Percentiles rank a stretch among this genome's conserved stretches.
Evolutionary conservation across 1,140 invertebrate species (phyloP).

Genomic region (Hyphantria cunea): DNA sequence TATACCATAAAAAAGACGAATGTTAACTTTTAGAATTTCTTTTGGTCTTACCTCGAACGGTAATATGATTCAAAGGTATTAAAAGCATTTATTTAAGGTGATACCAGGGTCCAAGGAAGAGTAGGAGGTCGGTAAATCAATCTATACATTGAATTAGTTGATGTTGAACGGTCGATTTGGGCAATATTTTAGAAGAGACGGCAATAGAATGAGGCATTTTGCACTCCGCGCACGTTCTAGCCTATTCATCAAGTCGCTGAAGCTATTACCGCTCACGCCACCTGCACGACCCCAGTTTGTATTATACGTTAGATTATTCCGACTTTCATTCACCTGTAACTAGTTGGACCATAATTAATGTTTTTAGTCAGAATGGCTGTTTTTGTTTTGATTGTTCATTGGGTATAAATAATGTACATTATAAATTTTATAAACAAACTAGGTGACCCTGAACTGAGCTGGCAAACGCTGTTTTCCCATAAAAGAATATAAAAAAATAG

Average conservation of each 20-base stretch:
- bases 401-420: too few species aligned
- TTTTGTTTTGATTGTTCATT: background rate
- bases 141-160: constrained; percentile 75
- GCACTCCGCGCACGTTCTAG: constrained; percentile 62
- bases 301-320: constrained; percentile 49
- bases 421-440: too few species aligned
- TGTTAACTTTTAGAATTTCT: too few species aligned
- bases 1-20: too few species aligned
- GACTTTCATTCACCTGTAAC: constrained; percentile 62
- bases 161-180: constrained; percentile 69
- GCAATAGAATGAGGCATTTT: constrained; percentile 66
- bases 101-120: background rate
- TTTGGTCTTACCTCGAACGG: too few species aligned
- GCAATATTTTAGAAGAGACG: constrained; percentile 67
- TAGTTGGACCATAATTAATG: constrained; percentile 59
- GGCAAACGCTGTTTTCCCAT: too few species aligned
- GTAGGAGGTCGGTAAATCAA: constrained; percentile 60
- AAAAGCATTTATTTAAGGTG: too few species aligned
- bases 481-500: too few species aligned
- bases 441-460: too few species aligned
- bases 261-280: constrained; percentile 64
- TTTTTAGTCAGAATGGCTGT: constrained; percentile 2
- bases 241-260: constrained; percentile 69
- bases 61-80: too few species aligned
- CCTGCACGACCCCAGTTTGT: constrained; percentile 68